These are phyloP conservation scores for Australoheros scitulus DNA, from an alignment of 2,113 vertebrate species.

Conservation along the genomic window DNA sequence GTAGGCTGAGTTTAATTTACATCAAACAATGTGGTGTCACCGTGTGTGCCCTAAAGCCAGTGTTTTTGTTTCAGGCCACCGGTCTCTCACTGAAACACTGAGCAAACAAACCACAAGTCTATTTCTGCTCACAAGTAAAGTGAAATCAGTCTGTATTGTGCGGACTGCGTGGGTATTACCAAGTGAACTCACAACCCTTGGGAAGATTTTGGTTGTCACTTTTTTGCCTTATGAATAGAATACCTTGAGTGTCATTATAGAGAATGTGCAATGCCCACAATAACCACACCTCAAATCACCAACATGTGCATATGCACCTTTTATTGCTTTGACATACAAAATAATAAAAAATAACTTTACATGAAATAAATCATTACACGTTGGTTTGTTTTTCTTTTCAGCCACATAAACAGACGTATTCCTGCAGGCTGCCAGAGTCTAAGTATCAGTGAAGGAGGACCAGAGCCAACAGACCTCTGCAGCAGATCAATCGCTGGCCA, in stretches of 20 bases:
- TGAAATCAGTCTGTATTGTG: background rate
- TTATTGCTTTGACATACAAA: slow-evolving; percentile 64
- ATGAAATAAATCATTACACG: slow-evolving; percentile 47
- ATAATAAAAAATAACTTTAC: slow-evolving; percentile 60
- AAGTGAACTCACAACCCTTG: background rate
- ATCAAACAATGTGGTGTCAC: background rate
- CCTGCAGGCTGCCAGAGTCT: slow-evolving; percentile 33
- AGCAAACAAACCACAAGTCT: slow-evolving; percentile 16
- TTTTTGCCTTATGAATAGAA: background rate
- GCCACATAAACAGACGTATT: slow-evolving; percentile 60
- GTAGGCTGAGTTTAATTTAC: too few species aligned
- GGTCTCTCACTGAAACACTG: background rate
- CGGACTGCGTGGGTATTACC: background rate
- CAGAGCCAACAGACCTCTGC: slow-evolving; percentile 21
- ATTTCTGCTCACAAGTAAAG: slow-evolving; percentile 14
- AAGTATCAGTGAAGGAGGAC: slow-evolving; percentile 39
- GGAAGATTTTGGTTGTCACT: background rate
- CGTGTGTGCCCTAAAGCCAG: slow-evolving; percentile 8
- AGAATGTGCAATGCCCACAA: too few species aligned
- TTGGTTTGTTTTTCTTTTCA: slow-evolving; percentile 27
- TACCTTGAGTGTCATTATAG: too few species aligned
- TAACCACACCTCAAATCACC: background rate
- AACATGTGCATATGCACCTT: slow-evolving; percentile 43
- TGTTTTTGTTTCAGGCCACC: background rate
- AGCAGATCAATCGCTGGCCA: background rate